A percentile compares a stretch with the other conserved stretches of the same genome.
Conservation (phyloP, 2,113 vertebrate genomes). For the Australoheros scitulus region DNA sequence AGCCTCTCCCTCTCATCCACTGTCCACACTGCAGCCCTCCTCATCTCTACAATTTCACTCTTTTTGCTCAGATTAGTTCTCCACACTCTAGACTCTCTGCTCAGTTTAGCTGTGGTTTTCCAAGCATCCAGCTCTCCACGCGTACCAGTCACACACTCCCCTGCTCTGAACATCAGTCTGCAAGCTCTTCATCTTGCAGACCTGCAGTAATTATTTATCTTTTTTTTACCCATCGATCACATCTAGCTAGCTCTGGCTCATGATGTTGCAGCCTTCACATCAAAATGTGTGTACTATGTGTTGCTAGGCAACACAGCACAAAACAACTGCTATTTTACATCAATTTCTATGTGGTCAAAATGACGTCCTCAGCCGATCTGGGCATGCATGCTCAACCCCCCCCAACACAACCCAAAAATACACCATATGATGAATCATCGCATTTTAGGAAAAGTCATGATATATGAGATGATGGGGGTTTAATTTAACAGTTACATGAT, state of each 20-base stretch:
- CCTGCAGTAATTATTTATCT: background rate
- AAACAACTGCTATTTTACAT: background rate
- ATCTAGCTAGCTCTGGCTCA: background rate
- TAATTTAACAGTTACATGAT: background rate
- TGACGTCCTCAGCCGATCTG: background rate
- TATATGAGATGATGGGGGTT: no score
- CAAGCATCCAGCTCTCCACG: no score
- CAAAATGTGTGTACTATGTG: background rate
- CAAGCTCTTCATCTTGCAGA: background rate
- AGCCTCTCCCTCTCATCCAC: no score
- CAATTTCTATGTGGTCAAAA: background rate
- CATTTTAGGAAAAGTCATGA: no score
- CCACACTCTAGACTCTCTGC: no score
- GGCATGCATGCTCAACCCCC: background rate
- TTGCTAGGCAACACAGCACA: background rate
- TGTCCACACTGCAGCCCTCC: no score
- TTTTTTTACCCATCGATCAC: background rate
- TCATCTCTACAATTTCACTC: no score
- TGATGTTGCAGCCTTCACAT: background rate
- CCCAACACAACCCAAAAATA: background rate
- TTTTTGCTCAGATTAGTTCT: no score
- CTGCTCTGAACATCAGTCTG: background rate
- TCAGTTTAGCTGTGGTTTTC: no score
- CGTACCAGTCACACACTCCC: background rate
- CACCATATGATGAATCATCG: no score